Evolutionary conservation across 2,113 vertebrate species (phyloP), one percentile per base, ranked within the genome.

Genomic region (Alectura lathami): DNA sequence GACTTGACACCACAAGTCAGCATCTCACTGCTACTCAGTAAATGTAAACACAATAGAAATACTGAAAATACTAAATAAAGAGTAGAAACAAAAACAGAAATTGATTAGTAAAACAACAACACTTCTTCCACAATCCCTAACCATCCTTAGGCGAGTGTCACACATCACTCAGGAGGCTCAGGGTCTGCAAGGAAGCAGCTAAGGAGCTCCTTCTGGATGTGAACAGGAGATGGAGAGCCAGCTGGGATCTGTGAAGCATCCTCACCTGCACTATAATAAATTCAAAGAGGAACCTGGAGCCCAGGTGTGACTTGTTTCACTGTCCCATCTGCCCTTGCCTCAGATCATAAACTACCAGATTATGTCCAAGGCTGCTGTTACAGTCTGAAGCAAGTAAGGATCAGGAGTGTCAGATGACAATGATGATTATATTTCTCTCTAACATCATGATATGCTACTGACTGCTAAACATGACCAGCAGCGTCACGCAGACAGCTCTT

Each of bases 381-480:
- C 6, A 16, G 21, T 2, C 29, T 59, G 40, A 10, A 54, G 14
- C 11, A n/a, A 38, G 8, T 12, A 48, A 88, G 48, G 45, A 54
- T 34, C 24, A 47, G 20, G 3, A 78, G 22, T 6, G 42, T 5
- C 8, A 1, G 9, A 38, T 9, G 16, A 11, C 2, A 1, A 20
- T 0, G 3, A n/a, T 0, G 2, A 9, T 7, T 50, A 70, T 63
- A 8, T 23, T 68, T 67, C 18, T 67, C 20, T 54, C 22, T 56
- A 56, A 63, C 48, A 36, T 26, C 42, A 34, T 0, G 4, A 32
- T 1, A 20, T 0, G 0, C n/a, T 2, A 48, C 26, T 5, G 36
- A 16, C 62, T 53, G 53, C 63, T n/a, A 8, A 63, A n/a, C 3
- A 11, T 0, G 1, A 47, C 5, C 60, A 54, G 32, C 15, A 56